A percentile compares a stretch with the other conserved stretches of the same genome.
These are phyloP conservation scores for Fopius arisanus DNA, from an alignment of 1,140 invertebrate species.

Conservation along the genomic window DNA sequence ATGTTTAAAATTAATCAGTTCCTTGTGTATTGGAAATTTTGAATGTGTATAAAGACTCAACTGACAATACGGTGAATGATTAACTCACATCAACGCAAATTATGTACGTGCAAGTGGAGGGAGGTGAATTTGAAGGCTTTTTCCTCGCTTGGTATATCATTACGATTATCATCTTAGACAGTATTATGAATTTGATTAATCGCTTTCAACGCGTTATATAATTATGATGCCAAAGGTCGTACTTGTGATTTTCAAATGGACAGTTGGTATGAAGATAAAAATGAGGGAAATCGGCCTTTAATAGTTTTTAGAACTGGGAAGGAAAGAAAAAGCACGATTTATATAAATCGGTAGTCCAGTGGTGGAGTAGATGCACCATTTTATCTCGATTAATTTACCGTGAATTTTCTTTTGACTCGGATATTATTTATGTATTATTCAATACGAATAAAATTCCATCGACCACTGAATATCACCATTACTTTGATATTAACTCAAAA, in stretches of 20 bases:
- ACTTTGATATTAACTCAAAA: too few species aligned
- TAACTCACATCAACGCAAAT: not conserved
- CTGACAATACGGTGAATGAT: not conserved
- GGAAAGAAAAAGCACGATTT: not conserved
- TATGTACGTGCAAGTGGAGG: not conserved
- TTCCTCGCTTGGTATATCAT: not conserved
- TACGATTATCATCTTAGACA: conserved; percentile 26
- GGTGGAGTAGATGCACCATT: not conserved
- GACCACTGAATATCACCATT: too few species aligned
- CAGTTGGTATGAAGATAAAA: not conserved
- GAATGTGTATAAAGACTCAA: not conserved
- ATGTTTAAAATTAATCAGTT: not conserved
- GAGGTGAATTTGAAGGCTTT: not conserved
- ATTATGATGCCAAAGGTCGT: conserved; percentile 29
- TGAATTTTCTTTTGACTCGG: too few species aligned
- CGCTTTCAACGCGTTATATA: conserved; percentile 16
- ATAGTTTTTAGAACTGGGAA: conserved; percentile 5
- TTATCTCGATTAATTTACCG: too few species aligned
- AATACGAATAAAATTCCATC: too few species aligned
- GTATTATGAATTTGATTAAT: conserved; percentile 27
- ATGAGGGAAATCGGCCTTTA: conserved; percentile 20
- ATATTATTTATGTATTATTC: too few species aligned
- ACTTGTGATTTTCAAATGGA: not conserved
- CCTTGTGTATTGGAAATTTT: conserved; percentile 4
- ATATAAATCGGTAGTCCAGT: not conserved